A percentile compares a stretch with the other conserved stretches of the same genome.
These are phyloP conservation scores for Epinotia nisella DNA, from an alignment of 2,888 invertebrate genomes.

Conservation along the genomic window DNA sequence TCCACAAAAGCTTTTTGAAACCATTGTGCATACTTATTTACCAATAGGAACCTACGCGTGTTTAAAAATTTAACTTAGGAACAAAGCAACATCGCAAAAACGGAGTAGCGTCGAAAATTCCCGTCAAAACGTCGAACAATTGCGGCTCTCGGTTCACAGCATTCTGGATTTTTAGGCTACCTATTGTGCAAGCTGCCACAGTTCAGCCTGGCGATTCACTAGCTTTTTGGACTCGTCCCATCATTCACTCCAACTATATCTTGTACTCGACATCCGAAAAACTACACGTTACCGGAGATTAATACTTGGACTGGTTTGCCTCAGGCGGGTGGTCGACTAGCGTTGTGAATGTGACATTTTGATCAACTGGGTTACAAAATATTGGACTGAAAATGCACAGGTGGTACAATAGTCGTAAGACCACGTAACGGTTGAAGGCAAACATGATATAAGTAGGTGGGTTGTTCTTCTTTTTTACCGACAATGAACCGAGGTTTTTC, in stretches of 20 bases:
- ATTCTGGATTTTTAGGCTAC: background rate
- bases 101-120: constrained; percentile 8
- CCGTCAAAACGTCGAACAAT: constrained; percentile 22
- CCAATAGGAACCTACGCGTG: background rate
- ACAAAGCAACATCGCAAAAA: constrained; percentile 10
- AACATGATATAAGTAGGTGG: too few relatives aligned
- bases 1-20: too few relatives aligned
- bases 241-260: background rate
- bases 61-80: background rate
- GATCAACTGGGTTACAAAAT: constrained; percentile 1
- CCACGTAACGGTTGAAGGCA: background rate
- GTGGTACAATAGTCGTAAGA: background rate
- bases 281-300: background rate
- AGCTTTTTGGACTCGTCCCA: background rate
- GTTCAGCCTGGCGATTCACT: background rate
- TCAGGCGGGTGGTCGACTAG: background rate
- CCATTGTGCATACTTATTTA: too few relatives aligned
- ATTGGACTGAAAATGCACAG: background rate
- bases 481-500: too few relatives aligned
- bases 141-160: constrained; percentile 17
- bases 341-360: background rate
- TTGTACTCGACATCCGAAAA: background rate
- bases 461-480: too few relatives aligned
- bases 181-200: constrained; percentile 10
- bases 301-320: background rate